Percentiles rank a stretch among this genome's conserved stretches.
These are phyloP conservation scores for Mastomys natalensis DNA, from an alignment of 2,113 vertebrate species.

Conservation along the genomic window DNA sequence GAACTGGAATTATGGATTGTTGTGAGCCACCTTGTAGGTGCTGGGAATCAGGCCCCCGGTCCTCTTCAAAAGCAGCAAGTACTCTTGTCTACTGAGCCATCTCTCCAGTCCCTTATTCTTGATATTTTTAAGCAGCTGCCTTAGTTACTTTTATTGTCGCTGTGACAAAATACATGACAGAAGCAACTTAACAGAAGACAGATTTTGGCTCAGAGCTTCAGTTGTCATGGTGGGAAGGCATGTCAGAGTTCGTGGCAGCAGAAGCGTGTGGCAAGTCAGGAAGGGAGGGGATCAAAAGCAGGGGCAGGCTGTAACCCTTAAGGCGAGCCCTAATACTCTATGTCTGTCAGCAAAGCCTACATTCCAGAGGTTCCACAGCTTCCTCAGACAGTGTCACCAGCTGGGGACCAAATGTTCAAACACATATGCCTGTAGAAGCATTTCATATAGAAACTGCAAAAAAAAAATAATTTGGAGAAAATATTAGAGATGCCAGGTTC, in stretches of 20 bases:
- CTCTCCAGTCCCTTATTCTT: background rate
- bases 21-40: background rate
- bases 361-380: slow-evolving; percentile 4
- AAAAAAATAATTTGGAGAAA: background rate
- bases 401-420: background rate
- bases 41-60: background rate
- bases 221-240: background rate
- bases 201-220: background rate
- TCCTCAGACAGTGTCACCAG: background rate
- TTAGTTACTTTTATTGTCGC: background rate
- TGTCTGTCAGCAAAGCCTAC: background rate
- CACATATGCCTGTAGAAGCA: background rate
- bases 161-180: background rate
- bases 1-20: background rate
- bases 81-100: background rate
- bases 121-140: background rate
- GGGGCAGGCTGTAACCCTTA: background rate
- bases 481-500: background rate
- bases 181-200: background rate
- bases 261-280: background rate
- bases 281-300: background rate
- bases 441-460: background rate
- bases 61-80: background rate
- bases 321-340: background rate
- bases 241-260: background rate